Evolutionary conservation across 1,140 invertebrate genomes (phyloP), one percentile per base, ranked within the genome.

Genomic region (Drosophila sucinea): DNA sequence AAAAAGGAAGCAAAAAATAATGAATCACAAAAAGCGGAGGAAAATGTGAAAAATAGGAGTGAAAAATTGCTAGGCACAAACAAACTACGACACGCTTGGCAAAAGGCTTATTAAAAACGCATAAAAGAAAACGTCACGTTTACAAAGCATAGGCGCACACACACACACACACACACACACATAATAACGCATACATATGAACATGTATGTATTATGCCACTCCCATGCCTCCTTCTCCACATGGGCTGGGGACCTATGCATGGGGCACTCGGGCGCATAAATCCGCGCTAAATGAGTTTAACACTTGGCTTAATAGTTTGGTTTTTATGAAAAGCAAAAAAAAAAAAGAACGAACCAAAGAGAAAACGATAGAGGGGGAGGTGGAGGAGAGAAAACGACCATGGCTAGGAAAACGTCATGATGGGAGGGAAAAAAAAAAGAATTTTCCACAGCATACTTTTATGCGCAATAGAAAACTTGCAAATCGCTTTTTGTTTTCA

Each of bases 271-370:
- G 84, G 84, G 84, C 80, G 84, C 84, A 87, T 89, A 87, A 87
- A 89, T 87, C 84, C 84, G 84, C 84, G 84, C 84, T 87, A 87
- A 87, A 87, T 87, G 84, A 87, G 84, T 87, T 87, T 87, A 87
- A 87, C 84, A 87, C 84, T 87, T 87, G 84, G 84, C 84, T 87
- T 89, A 87, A 87, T 87, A 89, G 84, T 87, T 87, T 84, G 83
- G 83, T 87, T 87, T 55, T 89, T 87, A 87, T 87, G 84, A 87
- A 87, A 84, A 89, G 83, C 83, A 80, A 58, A 79, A 79, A 79
- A 74, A 75, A 72, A 67, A 61, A 62, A 35, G 60, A 67, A 67
- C 32, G 75, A 79, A 75, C 58, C 67, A 75, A 58, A 8, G 58
- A 62, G 47, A 44, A 64, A 40, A 41, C 11, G 55, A 57, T 7